Base-by-base conservation (phyloP, 2,113 vertebrate species). In the Gnathonemus echidnorhynchus region DNA sequence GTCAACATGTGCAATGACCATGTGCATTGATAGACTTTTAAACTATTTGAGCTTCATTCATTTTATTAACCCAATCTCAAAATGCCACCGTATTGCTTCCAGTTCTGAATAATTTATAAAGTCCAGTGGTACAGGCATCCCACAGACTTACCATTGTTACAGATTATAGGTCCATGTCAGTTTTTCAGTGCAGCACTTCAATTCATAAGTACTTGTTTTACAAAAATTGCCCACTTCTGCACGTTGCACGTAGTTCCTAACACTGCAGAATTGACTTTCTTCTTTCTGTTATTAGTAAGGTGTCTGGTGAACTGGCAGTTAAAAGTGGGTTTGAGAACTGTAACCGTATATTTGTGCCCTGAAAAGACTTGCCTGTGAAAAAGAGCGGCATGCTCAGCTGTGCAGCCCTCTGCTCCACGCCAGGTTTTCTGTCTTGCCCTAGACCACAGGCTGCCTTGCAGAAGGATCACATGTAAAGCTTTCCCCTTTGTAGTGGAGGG, bases 381-480 rank as follows among this genome's bases (percentile, higher is more conserved):
- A 24, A 80, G 48, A 9, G 27, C 74, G 17, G 62, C 77, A 2
- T 8, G 45, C 89, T 42, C 88, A 10, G 80, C 84, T 90, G 87
- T 92, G 93, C 58, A 70, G 90, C 70, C 0, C 87, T 31, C 27
- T 31, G 93, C 49, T 98, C 97, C 97, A 94, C 93, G 96, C 97
- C 97, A 91, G 95, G 95, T 97, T 97, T 98, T 97, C 94, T 94
- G 93, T 92, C 87, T 92, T 85, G 92, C 96, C 91, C 92, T 46
- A 87, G 94, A 94, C 95, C 95, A 95, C 95, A 96, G 96, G 94
- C 95, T 96, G 95, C 95, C 95, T 96, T 94, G 96, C 96, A 96
- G 95, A 96, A 96, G 95, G 96, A 97, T 98, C 97, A 97, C 97
- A 97, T 96, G 97, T 96, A 95, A 96, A 96, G 95, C 96, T 96